Conservation (phyloP, 2,888 invertebrate species). For the Neoascia interrupta region DNA sequence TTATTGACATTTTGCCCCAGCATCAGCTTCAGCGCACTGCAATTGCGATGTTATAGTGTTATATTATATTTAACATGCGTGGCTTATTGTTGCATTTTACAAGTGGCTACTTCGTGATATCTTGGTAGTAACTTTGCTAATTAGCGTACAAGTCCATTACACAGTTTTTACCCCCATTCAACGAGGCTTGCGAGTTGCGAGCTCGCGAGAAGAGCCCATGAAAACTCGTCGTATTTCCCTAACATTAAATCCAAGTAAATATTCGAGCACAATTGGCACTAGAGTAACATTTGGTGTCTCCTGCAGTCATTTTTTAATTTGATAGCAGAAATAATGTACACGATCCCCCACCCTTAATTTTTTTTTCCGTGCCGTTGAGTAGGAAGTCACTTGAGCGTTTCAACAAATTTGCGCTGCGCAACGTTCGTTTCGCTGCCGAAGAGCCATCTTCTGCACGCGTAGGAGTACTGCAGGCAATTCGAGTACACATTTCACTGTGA, state of each 20-base stretch:
- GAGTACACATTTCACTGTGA: constrained; percentile 68
- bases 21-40: constrained; percentile 4
- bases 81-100: constrained; percentile 66
- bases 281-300: constrained; percentile 69
- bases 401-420: constrained; percentile 66
- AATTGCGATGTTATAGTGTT: constrained; percentile 56
- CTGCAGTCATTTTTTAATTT: constrained; percentile 69
- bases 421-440: constrained; percentile 69
- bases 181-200: constrained; percentile 38
- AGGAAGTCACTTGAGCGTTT: constrained; percentile 69
- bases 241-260: constrained; percentile 64
- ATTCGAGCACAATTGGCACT: constrained; percentile 68
- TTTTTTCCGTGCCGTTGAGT: constrained; percentile 60
- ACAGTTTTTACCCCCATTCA: constrained; percentile 67
- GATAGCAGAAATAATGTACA: constrained; percentile 44
- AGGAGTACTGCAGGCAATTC: constrained; percentile 64
- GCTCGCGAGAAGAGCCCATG: constrained; percentile 54
- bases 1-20: too few species aligned
- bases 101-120: constrained; percentile 64
- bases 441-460: constrained; percentile 69
- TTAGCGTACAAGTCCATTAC: constrained; percentile 68
- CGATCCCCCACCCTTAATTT: constrained; percentile 19
- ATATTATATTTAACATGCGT: constrained; percentile 67
- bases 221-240: constrained; percentile 36
- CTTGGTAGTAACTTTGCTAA: constrained; percentile 67